Evolutionary conservation across 2,797 vertebrate genomes (phyloP), one percentile per base, ranked within the genome.

Genomic region (Monodelphis domestica): DNA sequence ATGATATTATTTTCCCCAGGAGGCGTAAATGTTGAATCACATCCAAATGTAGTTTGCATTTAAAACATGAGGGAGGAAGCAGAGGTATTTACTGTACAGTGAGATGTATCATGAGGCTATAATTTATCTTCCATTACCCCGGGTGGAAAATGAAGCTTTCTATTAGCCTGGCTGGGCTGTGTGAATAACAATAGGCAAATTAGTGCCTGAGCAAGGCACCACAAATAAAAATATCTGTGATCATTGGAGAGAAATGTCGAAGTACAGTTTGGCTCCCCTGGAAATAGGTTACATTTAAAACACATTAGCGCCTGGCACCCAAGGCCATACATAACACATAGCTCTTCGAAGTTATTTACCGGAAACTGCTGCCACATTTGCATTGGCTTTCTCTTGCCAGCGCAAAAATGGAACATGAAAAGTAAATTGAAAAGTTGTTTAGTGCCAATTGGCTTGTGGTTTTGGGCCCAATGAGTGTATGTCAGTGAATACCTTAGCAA

Each of bases 251-350:
- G 54, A 97, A 97, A 96, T 91, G 70, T 95, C 93, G 97, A 97
- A 93, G 94, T n/a, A 59, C 12, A 95, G 90, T 70, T 45, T 30
- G 87, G 91, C 78, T 89, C 93, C 95, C 91, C 17, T 29, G 51
- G 88, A 57, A 97, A 96, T 92, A 95, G 96, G 95, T 97, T 97
- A 95, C 88, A 95, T 97, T 96, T 96, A 96, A 95, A 97, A 96
- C 91, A 91, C 95, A 94, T 98, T 97, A 97, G 56, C 90, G 97
- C 88, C 88, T 95, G 94, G 96, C 94, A 96, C 4, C 94, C n/a
- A 54, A 88, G 91, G 87, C 52, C 90, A 1, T 0, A 9, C 93
- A 93, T 96, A 95, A 98, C 93, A 96, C 95, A 94, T 56, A 95
- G 94, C 54, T 94, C 91, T 96, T 94, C 95, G 50, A 90, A 95